Evolutionary conservation across 2,797 vertebrate genomes (phyloP).

Genomic region (Enteromius treurensis): DNA sequence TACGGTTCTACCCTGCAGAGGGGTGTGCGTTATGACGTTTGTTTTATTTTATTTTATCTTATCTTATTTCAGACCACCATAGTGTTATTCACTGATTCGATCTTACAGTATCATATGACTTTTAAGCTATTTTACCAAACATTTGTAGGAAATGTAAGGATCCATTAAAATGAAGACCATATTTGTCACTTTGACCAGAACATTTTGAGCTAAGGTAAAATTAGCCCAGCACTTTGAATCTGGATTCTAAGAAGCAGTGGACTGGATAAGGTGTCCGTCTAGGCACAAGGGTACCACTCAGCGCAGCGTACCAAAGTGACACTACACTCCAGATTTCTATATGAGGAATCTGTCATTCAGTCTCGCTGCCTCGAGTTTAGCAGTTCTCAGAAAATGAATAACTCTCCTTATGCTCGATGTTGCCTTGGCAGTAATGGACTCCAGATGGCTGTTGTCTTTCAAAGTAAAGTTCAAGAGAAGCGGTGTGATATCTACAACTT

Average conservation of each 20-base stretch:
- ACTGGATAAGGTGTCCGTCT: constrained; percentile 72
- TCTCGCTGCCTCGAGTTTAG: constrained; percentile 57
- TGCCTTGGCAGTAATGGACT: constrained; percentile 11
- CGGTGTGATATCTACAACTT: constrained; percentile 5
- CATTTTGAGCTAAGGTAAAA: constrained; percentile 53
- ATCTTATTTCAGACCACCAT: not conserved
- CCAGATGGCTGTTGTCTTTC: constrained; percentile 39
- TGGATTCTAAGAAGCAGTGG: constrained; percentile 74
- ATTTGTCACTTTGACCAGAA: constrained; percentile 19
- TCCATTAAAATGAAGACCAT: not conserved
- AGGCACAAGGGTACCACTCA: constrained; percentile 72
- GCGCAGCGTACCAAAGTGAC: constrained; percentile 66
- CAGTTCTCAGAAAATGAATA: constrained; percentile 59
- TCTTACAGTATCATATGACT: not conserved
- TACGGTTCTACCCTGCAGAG: not conserved
- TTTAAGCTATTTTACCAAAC: not conserved
- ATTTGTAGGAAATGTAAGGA: not conserved
- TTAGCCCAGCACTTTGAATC: constrained; percentile 61
- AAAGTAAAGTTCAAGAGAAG: not conserved
- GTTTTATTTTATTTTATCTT: not conserved
- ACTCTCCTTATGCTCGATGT: not conserved
- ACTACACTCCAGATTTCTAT: constrained; percentile 71
- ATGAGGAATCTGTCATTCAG: constrained; percentile 69
- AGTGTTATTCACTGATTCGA: not conserved
- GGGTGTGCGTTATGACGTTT: not conserved